phyloP scores from a whole-genome alignment of 2,113 vertebrate species.

The Hypanus sabinus region DNA sequence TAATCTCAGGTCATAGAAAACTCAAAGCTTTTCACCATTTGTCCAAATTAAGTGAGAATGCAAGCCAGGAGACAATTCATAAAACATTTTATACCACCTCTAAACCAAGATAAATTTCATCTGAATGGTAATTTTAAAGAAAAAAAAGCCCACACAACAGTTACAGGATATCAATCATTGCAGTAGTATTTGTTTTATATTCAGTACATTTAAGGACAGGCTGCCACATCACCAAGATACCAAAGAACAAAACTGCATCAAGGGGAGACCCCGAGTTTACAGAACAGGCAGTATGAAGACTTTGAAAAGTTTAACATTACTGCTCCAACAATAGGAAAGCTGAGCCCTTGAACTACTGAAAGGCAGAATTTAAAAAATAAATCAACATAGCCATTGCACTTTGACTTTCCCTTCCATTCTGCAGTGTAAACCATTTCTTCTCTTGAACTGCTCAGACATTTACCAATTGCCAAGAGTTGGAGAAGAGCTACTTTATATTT shows the following conservation, averaged over 20 bases:
- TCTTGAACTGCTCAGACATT: not conserved
- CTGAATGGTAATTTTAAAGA: not conserved
- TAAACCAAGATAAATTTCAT: not conserved
- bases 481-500: not conserved
- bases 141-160: not conserved
- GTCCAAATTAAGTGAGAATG: not conserved
- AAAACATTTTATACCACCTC: not conserved
- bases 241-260: not conserved
- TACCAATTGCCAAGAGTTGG: not conserved
- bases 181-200: not conserved
- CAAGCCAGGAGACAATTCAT: not conserved
- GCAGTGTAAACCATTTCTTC: not conserved
- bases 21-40: not conserved
- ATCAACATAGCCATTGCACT: not conserved
- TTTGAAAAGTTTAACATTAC: not conserved
- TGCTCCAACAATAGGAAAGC: not conserved
- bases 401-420: not conserved
- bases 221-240: not conserved
- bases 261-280: not conserved
- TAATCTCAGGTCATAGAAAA: not conserved
- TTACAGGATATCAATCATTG: not conserved
- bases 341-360: not conserved
- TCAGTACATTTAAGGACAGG: not conserved
- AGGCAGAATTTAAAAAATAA: not conserved
- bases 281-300: not conserved